Evolutionary conservation across 2,888 invertebrate species (phyloP), one percentile per base, ranked within the genome.

Genomic region (Phymatocera aterrima): DNA sequence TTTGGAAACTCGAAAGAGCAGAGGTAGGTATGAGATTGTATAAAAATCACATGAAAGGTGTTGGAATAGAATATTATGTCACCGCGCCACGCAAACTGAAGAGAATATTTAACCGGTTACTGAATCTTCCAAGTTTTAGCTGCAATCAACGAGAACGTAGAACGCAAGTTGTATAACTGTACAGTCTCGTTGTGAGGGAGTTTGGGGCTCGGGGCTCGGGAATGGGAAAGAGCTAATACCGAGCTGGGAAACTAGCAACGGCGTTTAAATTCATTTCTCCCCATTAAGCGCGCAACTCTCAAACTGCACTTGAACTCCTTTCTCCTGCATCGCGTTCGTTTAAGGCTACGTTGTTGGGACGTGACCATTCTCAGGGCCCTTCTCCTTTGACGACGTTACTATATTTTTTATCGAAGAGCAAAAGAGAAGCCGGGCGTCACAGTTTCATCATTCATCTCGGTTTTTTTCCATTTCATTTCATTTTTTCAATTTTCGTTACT

Each of bases 211-310:
- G 37, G 18, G 12, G 21, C n/a, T n/a, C n/a, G 34, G 8, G 34
- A n/a, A 43, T 8, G 6, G 43, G 28, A 34, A 72, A 48, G 34
- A 72, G 72, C 72, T 72, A 51, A 72, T 72, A 72, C 72, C 72
- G 34, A n/a, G 48, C 48, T 34, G 72, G 31, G 72, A 79, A 83
- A 82, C 81, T 81, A 84, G 81, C 82, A 84, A 82, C 78, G 79
- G 68, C 79, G 81, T 81, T 83, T 83, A 81, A 83, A 84, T 84
- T 84, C 81, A 80, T 84, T 84, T 79, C 65, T 57, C 12, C 79
- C 81, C 79, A 51, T 79, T 81, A 82, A 83, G 82, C 82, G 80
- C 70, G 77, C 65, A 80, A 79, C 82, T 82, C 64, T 77, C 79
- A 77, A 78, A 80, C 75, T 48, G 74, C 79, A 79, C 78, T 74